Evolutionary conservation across 2,888 invertebrate genomes (phyloP).

Genomic region (Merodon equestris): DNA sequence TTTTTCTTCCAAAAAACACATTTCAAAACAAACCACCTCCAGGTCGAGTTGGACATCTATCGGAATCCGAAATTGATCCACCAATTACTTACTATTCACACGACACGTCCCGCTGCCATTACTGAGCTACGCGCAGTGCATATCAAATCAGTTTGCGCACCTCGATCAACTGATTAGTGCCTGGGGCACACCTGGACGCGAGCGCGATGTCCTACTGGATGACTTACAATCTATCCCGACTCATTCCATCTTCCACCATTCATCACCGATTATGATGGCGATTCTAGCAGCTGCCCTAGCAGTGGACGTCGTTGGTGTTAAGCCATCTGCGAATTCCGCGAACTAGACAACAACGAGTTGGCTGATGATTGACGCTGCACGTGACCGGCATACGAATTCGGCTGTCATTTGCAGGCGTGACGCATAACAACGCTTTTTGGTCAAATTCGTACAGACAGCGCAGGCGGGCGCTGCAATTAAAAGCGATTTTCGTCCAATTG

Average conservation of each 20-base stretch:
- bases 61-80: background rate
- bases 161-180: background rate
- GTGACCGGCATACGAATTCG: slow-evolving; percentile 43
- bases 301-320: too few relatives aligned
- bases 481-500: slow-evolving; percentile 58
- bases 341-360: slow-evolving; percentile 40
- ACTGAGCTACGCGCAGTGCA: slow-evolving; percentile 40
- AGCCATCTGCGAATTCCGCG: slow-evolving; percentile 41
- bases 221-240: too few relatives aligned
- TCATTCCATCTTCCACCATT: too few relatives aligned
- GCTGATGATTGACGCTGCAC: slow-evolving; percentile 46
- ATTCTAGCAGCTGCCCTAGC: too few relatives aligned
- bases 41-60: slow-evolving; percentile 2
- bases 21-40: slow-evolving; percentile 56
- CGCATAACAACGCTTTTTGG: slow-evolving; percentile 38
- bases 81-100: slow-evolving; percentile 52
- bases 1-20: slow-evolving; percentile 28
- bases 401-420: slow-evolving; percentile 39
- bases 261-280: too few relatives aligned
- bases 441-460: slow-evolving; percentile 31
- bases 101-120: slow-evolving; percentile 63
- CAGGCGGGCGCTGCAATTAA: slow-evolving; percentile 55
- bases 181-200: slow-evolving; percentile 1
- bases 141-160: slow-evolving; percentile 17
- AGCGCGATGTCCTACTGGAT: background rate